phyloP scores from a whole-genome alignment of 2,797 vertebrate species.

The Rhodeus uyekii region DNA sequence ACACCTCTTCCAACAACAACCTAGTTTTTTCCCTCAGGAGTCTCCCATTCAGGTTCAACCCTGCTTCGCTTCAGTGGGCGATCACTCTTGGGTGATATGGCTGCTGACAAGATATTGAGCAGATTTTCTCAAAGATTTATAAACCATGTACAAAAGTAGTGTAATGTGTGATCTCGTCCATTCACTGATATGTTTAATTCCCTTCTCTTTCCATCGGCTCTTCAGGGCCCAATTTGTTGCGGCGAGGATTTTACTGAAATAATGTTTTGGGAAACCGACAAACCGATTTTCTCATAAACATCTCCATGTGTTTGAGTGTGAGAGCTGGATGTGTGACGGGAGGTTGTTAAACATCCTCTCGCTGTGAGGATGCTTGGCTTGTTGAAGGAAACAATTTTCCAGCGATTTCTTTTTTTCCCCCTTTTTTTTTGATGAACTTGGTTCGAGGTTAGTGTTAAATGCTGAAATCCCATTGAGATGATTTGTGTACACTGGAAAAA shows the following conservation, averaged over 20 bases:
- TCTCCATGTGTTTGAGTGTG: slow-evolving; percentile 66
- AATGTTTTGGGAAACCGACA: slow-evolving; percentile 29
- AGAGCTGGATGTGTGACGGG: slow-evolving; percentile 26
- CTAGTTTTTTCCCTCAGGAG: no score
- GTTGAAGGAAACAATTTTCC: not conserved
- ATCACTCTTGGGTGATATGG: no score
- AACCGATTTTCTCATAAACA: slow-evolving; percentile 50
- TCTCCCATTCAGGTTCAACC: no score
- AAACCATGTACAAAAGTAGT: no score
- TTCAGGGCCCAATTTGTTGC: slow-evolving; percentile 15
- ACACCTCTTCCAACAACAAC: no score
- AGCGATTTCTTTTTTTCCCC: not conserved
- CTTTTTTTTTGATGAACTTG: not conserved
- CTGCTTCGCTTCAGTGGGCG: no score
- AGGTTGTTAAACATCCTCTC: slow-evolving; percentile 18
- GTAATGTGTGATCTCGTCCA: not conserved
- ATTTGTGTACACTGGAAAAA: slow-evolving; percentile 5
- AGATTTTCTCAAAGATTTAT: not conserved
- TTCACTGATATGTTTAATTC: not conserved
- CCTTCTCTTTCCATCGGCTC: not conserved
- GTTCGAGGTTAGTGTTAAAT: slow-evolving; percentile 15
- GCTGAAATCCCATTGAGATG: not conserved
- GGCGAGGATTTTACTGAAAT: slow-evolving; percentile 28
- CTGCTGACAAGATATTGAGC: no score
- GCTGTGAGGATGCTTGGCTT: not conserved